These are phyloP conservation scores for Phthorimaea operculella DNA, from an alignment of 1,140 invertebrate genomes.

Conservation along the genomic window DNA sequence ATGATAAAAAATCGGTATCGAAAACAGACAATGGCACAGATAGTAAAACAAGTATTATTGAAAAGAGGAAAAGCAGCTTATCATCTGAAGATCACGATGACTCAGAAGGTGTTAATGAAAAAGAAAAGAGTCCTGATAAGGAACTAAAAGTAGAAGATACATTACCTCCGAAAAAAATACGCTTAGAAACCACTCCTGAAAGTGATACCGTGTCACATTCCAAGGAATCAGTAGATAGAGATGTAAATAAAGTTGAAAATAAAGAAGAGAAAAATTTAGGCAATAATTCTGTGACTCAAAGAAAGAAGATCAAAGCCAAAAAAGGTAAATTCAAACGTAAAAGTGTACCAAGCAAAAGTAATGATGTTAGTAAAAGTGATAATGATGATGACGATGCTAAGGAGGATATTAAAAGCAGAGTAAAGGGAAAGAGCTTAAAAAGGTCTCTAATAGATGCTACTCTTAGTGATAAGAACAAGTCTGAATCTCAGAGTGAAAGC, in stretches of 20 bases:
- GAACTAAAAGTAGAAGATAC: constrained; percentile 42
- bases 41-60: constrained; percentile 58
- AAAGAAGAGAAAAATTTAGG: constrained; percentile 25
- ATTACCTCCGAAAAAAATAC: constrained; percentile 54
- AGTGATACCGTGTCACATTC: constrained; percentile 43
- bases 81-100: constrained; percentile 49
- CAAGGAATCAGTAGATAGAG: constrained; percentile 40
- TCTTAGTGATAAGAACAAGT: constrained; percentile 53
- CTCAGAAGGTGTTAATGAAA: constrained; percentile 35
- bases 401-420: constrained; percentile 26
- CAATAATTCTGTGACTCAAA: constrained; percentile 30
- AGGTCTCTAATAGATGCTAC: constrained; percentile 45
- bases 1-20: constrained; percentile 32
- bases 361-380: constrained; percentile 30
- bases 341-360: constrained; percentile 25
- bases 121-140: constrained; percentile 40
- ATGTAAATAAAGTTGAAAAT: constrained; percentile 20
- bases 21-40: constrained; percentile 43
- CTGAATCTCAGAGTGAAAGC: constrained; percentile 63
- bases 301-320: constrained; percentile 59
- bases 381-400: constrained; percentile 31
- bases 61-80: constrained; percentile 58
- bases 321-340: constrained; percentile 53
- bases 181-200: constrained; percentile 47
- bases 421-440: constrained; percentile 52